These are phyloP conservation scores for Punctoribates punctum DNA, from an alignment of 2,888 invertebrate species.

Conservation along the genomic window DNA sequence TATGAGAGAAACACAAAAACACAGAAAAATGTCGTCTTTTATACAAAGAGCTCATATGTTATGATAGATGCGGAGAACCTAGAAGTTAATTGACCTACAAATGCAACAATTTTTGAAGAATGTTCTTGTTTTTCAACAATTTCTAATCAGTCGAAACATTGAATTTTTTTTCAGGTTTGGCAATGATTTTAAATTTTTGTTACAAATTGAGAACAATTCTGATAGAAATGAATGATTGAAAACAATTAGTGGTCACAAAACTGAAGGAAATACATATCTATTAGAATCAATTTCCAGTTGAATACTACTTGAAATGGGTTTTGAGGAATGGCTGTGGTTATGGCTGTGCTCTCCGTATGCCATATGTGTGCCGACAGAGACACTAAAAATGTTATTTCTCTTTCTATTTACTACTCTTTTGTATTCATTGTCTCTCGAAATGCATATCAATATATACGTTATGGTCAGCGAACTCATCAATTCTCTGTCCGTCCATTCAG, in stretches of 20 bases:
- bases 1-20: neutral
- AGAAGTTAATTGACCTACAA: conserved; percentile 8
- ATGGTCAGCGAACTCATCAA: conserved; percentile 22
- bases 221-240: neutral
- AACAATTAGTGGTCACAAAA: neutral
- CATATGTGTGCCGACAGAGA: conserved; percentile 20
- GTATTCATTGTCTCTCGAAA: neutral
- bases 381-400: conserved; percentile 5
- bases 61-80: neutral
- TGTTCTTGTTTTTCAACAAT: neutral
- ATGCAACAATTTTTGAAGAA: neutral
- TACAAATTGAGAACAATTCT: neutral
- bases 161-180: neutral
- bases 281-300: neutral
- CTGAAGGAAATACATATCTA: neutral
- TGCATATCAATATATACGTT: neutral
- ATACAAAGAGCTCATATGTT: neutral
- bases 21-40: conserved; percentile 7
- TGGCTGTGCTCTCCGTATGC: neutral
- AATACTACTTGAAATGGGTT: neutral
- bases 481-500: conserved; percentile 9
- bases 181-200: neutral
- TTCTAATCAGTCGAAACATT: neutral
- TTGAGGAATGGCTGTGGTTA: neutral
- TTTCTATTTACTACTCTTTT: neutral